phyloP scores from a whole-genome alignment of 2,888 invertebrate genomes.

The Pseudococcus longispinus region DNA sequence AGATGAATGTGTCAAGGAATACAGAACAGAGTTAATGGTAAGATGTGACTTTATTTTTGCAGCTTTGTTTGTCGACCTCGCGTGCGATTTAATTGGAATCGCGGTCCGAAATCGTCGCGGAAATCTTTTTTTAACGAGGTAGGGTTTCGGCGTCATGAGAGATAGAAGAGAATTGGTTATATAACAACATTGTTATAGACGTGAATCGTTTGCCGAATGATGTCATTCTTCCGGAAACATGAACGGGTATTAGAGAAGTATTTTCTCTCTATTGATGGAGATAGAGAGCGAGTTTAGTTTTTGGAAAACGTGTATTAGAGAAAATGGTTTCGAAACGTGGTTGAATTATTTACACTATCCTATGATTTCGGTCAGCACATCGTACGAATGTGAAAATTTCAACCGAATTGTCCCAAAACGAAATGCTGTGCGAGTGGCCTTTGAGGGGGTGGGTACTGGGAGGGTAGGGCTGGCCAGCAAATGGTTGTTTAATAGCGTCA shows the following conservation, averaged over 20 bases:
- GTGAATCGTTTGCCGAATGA: constrained; percentile 50
- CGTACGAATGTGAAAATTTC: background rate
- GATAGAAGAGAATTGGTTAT: constrained; percentile 26
- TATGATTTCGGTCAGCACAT: background rate
- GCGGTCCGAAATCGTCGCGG: background rate
- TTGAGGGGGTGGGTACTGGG: too few relatives aligned
- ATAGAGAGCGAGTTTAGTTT: background rate
- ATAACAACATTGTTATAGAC: constrained; percentile 45
- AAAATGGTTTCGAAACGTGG: constrained; percentile 34
- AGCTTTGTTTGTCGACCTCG: background rate
- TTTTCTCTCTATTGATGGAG: constrained; percentile 3
- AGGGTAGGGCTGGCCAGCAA: background rate
- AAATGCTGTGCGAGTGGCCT: background rate
- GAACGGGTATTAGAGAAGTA: constrained; percentile 40
- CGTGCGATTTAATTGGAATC: constrained; percentile 30
- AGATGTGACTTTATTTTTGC: background rate
- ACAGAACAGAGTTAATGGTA: background rate
- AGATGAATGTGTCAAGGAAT: constrained; percentile 17
- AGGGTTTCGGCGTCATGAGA: background rate
- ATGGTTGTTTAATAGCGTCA: background rate
- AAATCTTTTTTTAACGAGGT: constrained; percentile 41
- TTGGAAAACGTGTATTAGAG: background rate
- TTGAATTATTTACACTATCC: constrained; percentile 28
- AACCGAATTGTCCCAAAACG: background rate
- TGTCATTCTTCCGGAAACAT: constrained; percentile 50